Percentiles rank a stretch among this genome's conserved stretches.
Evolutionary conservation across 2,113 vertebrate species (phyloP).

Genomic region (Eonycteris spelaea): DNA sequence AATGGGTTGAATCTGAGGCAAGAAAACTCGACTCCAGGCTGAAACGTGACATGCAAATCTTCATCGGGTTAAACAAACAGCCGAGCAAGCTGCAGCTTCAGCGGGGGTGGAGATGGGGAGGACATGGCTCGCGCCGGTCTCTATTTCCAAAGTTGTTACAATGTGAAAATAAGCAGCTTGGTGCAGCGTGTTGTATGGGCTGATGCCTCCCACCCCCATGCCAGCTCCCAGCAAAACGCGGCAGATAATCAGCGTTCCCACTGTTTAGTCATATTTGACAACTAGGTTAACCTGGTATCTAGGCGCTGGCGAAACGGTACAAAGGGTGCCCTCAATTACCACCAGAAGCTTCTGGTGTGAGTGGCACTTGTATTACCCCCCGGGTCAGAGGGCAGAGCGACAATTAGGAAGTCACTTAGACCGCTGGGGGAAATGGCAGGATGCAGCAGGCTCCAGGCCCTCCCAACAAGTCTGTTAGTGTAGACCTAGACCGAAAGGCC

Average conservation of each 20-base stretch:
- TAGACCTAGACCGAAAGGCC: slow-evolving; percentile 22
- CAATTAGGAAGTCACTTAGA: slow-evolving; percentile 75
- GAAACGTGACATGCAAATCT: slow-evolving; percentile 62
- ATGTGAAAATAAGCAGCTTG: slow-evolving; percentile 71
- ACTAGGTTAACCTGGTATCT: slow-evolving; percentile 75
- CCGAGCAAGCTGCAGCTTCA: slow-evolving; percentile 53
- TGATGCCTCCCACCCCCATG: slow-evolving; percentile 63
- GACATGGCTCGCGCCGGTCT: slow-evolving; percentile 39
- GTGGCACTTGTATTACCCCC: slow-evolving; percentile 73
- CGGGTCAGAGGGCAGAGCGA: slow-evolving; percentile 71
- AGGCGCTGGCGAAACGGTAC: slow-evolving; percentile 65
- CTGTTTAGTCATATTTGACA: slow-evolving; percentile 77
- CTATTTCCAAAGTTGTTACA: slow-evolving; percentile 70
- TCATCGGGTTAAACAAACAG: slow-evolving; percentile 67
- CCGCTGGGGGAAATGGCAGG: slow-evolving; percentile 20
- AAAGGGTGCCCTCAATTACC: slow-evolving; percentile 75
- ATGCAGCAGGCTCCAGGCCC: slow-evolving; percentile 24
- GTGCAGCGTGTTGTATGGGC: slow-evolving; percentile 62
- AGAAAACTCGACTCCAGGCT: slow-evolving; percentile 56
- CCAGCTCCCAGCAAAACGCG: slow-evolving; percentile 63
- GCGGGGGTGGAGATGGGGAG: slow-evolving; percentile 64
- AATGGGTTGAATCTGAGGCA: slow-evolving; percentile 22
- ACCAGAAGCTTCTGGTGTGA: slow-evolving; percentile 68
- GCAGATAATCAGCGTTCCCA: slow-evolving; percentile 74
- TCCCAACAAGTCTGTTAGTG: slow-evolving; percentile 49